Percentiles rank a stretch among this genome's conserved stretches.
These are phyloP conservation scores for Tapera naevia DNA, from an alignment of 2,797 vertebrate genomes.

Conservation along the genomic window DNA sequence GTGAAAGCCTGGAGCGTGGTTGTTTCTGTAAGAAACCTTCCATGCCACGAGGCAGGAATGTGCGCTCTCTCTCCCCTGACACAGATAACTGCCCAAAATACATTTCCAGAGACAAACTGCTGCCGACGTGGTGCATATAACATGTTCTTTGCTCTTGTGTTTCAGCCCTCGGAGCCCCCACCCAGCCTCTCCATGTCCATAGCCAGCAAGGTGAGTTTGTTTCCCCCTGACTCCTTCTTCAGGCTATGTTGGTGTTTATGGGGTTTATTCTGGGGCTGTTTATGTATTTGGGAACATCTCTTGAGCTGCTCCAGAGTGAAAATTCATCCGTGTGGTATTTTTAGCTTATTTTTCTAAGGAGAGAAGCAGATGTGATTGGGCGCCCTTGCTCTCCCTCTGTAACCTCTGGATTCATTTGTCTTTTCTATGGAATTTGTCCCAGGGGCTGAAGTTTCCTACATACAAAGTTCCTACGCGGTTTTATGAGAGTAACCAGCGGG, in stretches of 20 bases:
- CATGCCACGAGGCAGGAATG: not conserved
- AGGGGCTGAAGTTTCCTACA: slow-evolving; percentile 1
- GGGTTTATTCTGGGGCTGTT: slow-evolving; percentile 15
- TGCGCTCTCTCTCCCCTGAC: not conserved
- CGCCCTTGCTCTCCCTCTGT: slow-evolving; percentile 13
- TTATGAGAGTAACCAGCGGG: not conserved
- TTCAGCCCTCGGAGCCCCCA: not conserved
- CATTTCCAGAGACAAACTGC: not conserved
- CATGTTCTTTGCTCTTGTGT: slow-evolving; percentile 15
- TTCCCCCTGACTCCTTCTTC: not conserved
- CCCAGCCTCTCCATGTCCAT: not conserved
- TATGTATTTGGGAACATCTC: slow-evolving; percentile 11
- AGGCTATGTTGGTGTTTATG: not conserved
- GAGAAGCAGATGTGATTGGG: slow-evolving; percentile 29
- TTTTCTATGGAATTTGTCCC: slow-evolving; percentile 43
- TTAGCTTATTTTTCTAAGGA: slow-evolving; percentile 56
- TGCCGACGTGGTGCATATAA: not conserved
- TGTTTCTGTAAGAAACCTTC: not conserved
- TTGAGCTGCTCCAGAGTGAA: slow-evolving; percentile 3
- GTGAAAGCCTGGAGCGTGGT: not conserved
- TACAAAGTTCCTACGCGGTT: not conserved
- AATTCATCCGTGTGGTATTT: slow-evolving; percentile 60
- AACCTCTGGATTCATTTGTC: slow-evolving; percentile 39
- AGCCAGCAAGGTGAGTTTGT: slow-evolving; percentile 38
- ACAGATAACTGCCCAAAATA: not conserved